phyloP scores from a whole-genome alignment of 2,888 invertebrate species.

The Pteria penguin region DNA sequence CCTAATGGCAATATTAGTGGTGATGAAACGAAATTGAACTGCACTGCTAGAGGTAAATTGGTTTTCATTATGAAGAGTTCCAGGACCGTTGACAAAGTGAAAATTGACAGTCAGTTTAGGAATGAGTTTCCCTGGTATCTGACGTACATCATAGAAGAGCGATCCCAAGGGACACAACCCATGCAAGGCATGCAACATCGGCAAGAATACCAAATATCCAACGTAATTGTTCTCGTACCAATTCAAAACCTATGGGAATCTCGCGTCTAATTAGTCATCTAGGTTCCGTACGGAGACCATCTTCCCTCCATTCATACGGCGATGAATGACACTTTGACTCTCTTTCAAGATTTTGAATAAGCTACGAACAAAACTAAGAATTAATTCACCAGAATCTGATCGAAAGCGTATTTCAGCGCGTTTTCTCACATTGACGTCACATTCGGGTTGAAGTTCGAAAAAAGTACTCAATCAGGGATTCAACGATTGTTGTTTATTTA shows the following conservation, averaged over 20 bases:
- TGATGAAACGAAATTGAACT: too few relatives aligned
- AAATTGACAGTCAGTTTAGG: slow-evolving; percentile 28
- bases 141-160: slow-evolving; percentile 36
- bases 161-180: slow-evolving; percentile 29
- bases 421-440: too few relatives aligned
- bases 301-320: slow-evolving; percentile 16
- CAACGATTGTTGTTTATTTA: too few relatives aligned
- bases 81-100: background rate
- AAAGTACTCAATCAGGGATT: too few relatives aligned
- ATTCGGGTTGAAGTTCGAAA: too few relatives aligned
- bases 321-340: slow-evolving; percentile 3
- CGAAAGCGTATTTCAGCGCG: too few relatives aligned
- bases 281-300: slow-evolving; percentile 22
- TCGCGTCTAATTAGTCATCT: slow-evolving; percentile 44
- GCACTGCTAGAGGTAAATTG: too few relatives aligned
- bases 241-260: slow-evolving; percentile 42
- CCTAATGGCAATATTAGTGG: too few relatives aligned
- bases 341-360: background rate
- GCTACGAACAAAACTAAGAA: background rate
- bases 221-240: slow-evolving; percentile 43
- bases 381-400: too few relatives aligned
- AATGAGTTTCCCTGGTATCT: slow-evolving; percentile 12
- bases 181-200: slow-evolving; percentile 36
- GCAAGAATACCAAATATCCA: slow-evolving; percentile 40
- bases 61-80: background rate